Conservation (phyloP, 2,113 vertebrate genomes). For the Nothobranchius kuhntae region DNA sequence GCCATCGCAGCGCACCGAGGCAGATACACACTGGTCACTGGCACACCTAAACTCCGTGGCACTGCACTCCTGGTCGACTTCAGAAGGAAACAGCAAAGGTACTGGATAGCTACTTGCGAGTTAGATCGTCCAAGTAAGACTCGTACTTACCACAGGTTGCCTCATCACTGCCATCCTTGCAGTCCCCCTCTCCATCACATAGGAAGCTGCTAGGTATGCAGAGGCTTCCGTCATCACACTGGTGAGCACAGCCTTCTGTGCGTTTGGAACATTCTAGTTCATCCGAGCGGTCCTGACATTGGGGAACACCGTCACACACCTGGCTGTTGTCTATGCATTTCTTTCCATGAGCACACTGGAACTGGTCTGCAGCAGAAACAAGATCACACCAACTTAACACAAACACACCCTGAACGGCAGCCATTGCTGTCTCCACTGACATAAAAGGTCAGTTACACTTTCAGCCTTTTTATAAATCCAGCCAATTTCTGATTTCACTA, state of each 20-base stretch:
- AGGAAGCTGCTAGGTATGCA: slow-evolving; percentile 84
- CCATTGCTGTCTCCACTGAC: too few species aligned
- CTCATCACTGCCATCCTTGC: slow-evolving; percentile 83
- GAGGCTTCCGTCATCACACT: slow-evolving; percentile 76
- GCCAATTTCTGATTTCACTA: too few species aligned
- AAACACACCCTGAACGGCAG: background rate
- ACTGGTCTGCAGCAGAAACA: slow-evolving; percentile 71
- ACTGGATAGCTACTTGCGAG: background rate
- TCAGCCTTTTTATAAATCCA: too few species aligned
- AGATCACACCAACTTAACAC: too few species aligned
- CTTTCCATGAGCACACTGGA: slow-evolving; percentile 81
- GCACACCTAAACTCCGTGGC: slow-evolving; percentile 77
- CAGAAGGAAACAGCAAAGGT: background rate
- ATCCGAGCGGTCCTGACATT: slow-evolving; percentile 88
- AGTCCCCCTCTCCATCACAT: slow-evolving; percentile 86
- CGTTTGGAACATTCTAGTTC: slow-evolving; percentile 75
- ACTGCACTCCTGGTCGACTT: slow-evolving; percentile 75
- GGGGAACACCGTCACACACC: slow-evolving; percentile 82
- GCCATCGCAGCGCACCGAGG: slow-evolving; percentile 83
- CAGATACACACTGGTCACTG: slow-evolving; percentile 84
- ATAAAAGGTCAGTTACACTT: too few species aligned
- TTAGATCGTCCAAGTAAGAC: background rate
- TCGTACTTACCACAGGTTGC: slow-evolving; percentile 76
- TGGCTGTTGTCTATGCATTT: slow-evolving; percentile 73
- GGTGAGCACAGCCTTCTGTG: slow-evolving; percentile 78